phyloP scores from a whole-genome alignment of 2,113 vertebrate genomes.

The Dromiciops gliroides region DNA sequence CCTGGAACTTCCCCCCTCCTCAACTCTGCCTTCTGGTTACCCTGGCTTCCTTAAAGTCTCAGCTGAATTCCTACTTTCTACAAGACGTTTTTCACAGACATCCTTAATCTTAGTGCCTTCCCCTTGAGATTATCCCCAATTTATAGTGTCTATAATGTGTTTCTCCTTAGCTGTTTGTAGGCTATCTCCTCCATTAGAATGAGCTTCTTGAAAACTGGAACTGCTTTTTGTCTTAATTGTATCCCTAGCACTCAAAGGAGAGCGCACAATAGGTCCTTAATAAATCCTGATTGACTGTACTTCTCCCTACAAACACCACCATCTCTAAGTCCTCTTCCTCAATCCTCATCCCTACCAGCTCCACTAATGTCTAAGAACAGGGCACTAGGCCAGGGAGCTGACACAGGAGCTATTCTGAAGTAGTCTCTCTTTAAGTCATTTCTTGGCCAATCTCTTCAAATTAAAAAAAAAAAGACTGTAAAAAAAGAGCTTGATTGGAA shows the following conservation, averaged over 20 bases:
- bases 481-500: conserved; percentile 49
- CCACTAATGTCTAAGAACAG: background rate
- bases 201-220: background rate
- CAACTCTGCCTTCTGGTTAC: background rate
- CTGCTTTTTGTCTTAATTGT: background rate
- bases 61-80: background rate
- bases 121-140: background rate
- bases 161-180: background rate
- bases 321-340: background rate
- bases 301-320: background rate
- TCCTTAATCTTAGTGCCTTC: background rate
- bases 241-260: background rate
- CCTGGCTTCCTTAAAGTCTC: background rate
- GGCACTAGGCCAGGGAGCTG: background rate
- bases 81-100: background rate
- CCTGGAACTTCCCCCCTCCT: background rate
- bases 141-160: background rate
- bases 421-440: background rate
- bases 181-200: background rate
- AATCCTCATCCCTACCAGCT: background rate
- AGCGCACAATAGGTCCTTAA: background rate
- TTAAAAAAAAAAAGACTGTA: background rate
- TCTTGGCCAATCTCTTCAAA: conserved; percentile 36
- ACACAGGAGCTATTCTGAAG: conserved; percentile 10
- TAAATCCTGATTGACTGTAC: background rate